phyloP scores from a whole-genome alignment of 1,140 invertebrate species.

The Latrodectus geometricus region DNA sequence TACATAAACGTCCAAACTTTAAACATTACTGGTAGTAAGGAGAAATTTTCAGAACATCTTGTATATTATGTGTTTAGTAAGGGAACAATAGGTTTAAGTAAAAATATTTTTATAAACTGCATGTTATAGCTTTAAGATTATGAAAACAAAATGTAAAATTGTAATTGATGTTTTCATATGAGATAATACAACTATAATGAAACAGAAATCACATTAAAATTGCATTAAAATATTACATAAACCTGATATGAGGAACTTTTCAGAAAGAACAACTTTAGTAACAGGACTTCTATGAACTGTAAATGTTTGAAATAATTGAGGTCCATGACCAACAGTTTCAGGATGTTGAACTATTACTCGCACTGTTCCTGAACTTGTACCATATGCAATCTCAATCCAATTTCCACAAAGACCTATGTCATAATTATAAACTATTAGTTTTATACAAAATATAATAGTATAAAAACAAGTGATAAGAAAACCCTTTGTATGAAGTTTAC shows the following conservation, averaged over 20 bases:
- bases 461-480: too few species aligned
- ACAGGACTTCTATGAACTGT: conserved; percentile 97
- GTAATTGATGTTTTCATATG: background rate
- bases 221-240: background rate
- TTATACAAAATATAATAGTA: too few species aligned
- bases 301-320: conserved; percentile 97
- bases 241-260: conserved; percentile 93
- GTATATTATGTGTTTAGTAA: too few species aligned
- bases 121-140: too few species aligned
- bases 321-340: conserved; percentile 96
- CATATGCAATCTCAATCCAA: conserved; percentile 99
- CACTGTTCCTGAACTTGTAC: conserved; percentile 93
- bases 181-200: background rate
- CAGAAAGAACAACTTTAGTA: conserved; percentile 94
- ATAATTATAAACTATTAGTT: background rate
- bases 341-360: conserved; percentile 98
- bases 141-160: background rate
- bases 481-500: too few species aligned
- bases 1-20: too few species aligned
- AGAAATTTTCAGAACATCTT: too few species aligned
- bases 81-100: background rate
- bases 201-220: background rate
- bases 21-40: too few species aligned
- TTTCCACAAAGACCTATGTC: conserved; percentile 91
- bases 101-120: conserved; percentile 1